Evolutionary conservation across 2,888 invertebrate species (phyloP), one percentile per base, ranked within the genome.

Genomic region (Cantharis lateralis): DNA sequence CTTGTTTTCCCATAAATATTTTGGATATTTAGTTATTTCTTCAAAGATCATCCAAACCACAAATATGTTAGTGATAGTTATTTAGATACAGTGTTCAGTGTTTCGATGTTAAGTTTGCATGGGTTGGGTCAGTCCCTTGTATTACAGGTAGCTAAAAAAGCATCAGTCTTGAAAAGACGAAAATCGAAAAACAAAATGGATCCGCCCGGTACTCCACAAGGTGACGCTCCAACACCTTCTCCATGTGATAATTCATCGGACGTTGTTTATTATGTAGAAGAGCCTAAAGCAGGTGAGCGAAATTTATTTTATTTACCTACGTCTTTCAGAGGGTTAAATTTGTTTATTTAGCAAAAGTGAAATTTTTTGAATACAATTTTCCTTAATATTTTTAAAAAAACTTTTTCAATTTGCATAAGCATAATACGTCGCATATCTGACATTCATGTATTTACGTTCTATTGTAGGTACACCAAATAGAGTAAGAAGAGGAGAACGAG

Each of bases 91-190:
- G 86, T 88, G 87, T 87, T 88, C 83, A 86, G 84, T 87, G 87
- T 87, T 85, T 88, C 83, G 87, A 87, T 88, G 88, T 88, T 87
- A 86, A 87, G 87, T 87, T 84, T 85, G 85, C 86, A 86, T 86
- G 84, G 86, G 81, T 87, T 87, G 90, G 90, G 90, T 91, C 91
- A 92, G 92, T 92, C 92, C 90, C 90, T 92, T 87, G 92, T 92
- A 89, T 91, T 91, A 85, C 92, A 93, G 92, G 93, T 93, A 84
- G 93, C 93, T 79, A 93, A 94, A 87, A 92, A 93, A 85, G 93
- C 94, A 80, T 93, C 93, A 83, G 93, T 94, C 81, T 89, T 94
- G 82, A 93, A 93, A 86, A 89, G 94, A 78, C 89, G 93, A 78
- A 93, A 93, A 86, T 93, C 93, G 71, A 89, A 91, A 83, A 92